Percentiles rank a stretch among this genome's conserved stretches.
Conservation (phyloP, 2,113 vertebrate genomes). For the Campylomormyrus numenius region DNA sequence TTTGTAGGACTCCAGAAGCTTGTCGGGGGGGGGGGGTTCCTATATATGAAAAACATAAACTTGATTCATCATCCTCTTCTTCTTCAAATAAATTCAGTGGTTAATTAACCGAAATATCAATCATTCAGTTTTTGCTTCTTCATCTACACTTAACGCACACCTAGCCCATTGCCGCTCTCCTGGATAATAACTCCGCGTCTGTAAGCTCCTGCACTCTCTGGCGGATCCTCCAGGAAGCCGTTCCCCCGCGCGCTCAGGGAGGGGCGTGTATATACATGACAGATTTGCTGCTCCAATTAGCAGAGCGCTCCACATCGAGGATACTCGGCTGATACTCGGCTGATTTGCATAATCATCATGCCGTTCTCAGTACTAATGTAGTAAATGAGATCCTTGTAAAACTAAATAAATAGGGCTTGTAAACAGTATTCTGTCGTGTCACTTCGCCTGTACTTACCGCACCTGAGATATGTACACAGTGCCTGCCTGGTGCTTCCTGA, state of each 20-base stretch:
- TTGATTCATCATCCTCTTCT: not conserved
- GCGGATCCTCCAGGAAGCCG: not conserved
- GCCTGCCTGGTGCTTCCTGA: not conserved
- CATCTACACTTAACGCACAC: not conserved
- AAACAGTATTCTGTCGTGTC: not conserved
- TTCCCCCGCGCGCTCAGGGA: not conserved
- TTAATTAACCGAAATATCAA: not conserved
- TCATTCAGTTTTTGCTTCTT: not conserved
- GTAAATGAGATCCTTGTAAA: conserved; percentile 3
- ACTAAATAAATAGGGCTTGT: conserved; percentile 8
- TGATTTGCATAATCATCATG: not conserved
- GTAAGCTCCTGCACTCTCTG: not conserved
- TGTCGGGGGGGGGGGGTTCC: not conserved
- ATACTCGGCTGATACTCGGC: not conserved
- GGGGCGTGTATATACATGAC: not conserved
- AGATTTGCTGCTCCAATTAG: conserved; percentile 12
- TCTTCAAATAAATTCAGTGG: not conserved
- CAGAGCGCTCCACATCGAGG: not conserved
- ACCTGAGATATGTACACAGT: not conserved
- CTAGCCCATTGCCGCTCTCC: not conserved
- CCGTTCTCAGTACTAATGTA: not conserved
- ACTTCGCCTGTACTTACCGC: not conserved
- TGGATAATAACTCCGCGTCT: not conserved
- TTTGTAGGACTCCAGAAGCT: not conserved
- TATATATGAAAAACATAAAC: not conserved